A percentile compares a stretch with the other conserved stretches of the same genome.
Evolutionary conservation across 92 coral and sea anemone genomes (phyloP).

Genomic region (Anthopleura xanthogrammica): DNA sequence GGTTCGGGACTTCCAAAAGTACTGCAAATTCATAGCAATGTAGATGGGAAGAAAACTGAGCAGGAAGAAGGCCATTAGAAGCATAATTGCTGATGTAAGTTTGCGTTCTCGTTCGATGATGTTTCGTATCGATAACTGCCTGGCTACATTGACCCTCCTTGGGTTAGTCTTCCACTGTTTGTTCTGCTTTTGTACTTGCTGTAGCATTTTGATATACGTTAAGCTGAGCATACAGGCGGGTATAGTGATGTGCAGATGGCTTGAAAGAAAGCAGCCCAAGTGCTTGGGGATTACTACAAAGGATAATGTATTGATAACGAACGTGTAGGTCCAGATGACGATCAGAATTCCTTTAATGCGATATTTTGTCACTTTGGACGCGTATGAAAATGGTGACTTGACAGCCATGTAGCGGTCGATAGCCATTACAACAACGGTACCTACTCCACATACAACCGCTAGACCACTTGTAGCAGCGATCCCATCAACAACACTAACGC

Average conservation of each 20-base stretch:
- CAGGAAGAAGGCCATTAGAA: constrained; percentile 10
- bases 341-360: neutral
- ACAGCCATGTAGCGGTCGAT: constrained; percentile 23
- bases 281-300: neutral
- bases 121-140: neutral
- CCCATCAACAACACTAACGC: neutral
- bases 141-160: neutral
- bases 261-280: constrained; percentile 4
- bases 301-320: neutral
- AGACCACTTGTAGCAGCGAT: constrained; percentile 5
- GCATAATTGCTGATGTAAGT: constrained; percentile 11
- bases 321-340: constrained; percentile 7
- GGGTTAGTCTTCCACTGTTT: constrained; percentile 8
- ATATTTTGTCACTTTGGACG: neutral
- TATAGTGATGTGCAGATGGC: constrained; percentile 22
- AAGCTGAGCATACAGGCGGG: constrained; percentile 12
- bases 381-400: constrained; percentile 14
- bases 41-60: constrained; percentile 19
- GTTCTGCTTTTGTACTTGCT: constrained; percentile 14
- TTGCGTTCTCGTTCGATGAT: constrained; percentile 15
- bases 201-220: constrained; percentile 6
- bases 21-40: constrained; percentile 2
- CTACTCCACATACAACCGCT: constrained; percentile 6
- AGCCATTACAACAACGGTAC: constrained; percentile 17
- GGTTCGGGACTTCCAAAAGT: neutral